These are phyloP conservation scores for Xiphias gladius DNA, from an alignment of 2,113 vertebrate species.

Conservation along the genomic window DNA sequence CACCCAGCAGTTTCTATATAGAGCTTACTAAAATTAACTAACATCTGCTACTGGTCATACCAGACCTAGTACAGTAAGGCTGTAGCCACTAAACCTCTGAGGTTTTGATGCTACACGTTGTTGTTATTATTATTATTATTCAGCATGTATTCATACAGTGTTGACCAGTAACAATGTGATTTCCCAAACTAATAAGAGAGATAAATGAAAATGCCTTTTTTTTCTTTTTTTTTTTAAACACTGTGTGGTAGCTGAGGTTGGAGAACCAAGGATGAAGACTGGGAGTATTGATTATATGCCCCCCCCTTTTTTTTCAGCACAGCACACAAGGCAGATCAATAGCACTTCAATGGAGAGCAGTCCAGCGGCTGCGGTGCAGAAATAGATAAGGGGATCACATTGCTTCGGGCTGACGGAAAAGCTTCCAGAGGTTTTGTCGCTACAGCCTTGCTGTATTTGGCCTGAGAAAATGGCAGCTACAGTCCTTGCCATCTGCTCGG, in stretches of 20 bases:
- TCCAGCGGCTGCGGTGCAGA: constrained; percentile 53
- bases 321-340: constrained; percentile 61
- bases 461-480: constrained; percentile 35
- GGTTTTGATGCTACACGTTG: too few species aligned
- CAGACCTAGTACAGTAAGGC: too few species aligned
- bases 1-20: too few species aligned
- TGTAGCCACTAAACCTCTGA: too few species aligned
- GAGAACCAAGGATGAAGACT: constrained; percentile 16
- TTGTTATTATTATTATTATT: background rate
- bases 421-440: too few species aligned
- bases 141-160: background rate
- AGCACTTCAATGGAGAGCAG: constrained; percentile 57
- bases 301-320: constrained; percentile 1
- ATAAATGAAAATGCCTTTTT: constrained; percentile 10
- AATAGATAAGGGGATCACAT: constrained; percentile 69
- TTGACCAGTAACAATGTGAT: background rate
- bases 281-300: constrained; percentile 47
- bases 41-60: too few species aligned
- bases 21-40: too few species aligned
- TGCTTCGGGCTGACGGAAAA: constrained; percentile 44
- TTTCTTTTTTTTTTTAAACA: constrained; percentile 12
- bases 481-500: background rate
- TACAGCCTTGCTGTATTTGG: too few species aligned
- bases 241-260: constrained; percentile 13
- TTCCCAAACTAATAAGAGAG: background rate